Evolutionary conservation across 2,797 vertebrate genomes (phyloP).

Genomic region (Calcarius lapponicus): DNA sequence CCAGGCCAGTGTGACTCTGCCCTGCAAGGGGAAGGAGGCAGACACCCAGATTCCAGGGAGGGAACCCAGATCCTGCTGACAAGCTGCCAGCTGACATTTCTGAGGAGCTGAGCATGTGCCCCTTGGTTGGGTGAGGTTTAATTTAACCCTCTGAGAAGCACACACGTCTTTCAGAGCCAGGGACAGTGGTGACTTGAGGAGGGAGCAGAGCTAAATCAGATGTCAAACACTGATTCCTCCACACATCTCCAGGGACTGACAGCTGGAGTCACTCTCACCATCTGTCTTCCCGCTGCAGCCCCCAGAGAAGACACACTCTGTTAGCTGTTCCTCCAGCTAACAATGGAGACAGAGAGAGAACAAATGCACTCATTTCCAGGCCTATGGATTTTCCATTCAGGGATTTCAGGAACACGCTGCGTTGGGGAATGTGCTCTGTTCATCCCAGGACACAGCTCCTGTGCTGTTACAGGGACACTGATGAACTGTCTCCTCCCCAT

Average conservation of each 20-base stretch:
- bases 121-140: neutral
- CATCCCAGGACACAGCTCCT: neutral
- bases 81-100: neutral
- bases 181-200: neutral
- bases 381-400: slow-evolving; percentile 22
- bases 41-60: neutral
- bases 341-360: neutral
- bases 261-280: slow-evolving; percentile 15
- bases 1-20: neutral
- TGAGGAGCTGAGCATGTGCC: neutral
- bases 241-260: slow-evolving; percentile 9
- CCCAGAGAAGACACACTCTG: neutral
- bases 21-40: neutral
- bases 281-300: neutral
- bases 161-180: neutral
- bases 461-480: neutral
- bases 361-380: slow-evolving; percentile 15
- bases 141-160: neutral
- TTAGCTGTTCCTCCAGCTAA: neutral
- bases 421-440: neutral
- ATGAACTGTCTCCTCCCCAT: accelerated
- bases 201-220: slow-evolving; percentile 21
- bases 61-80: neutral
- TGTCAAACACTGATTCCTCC: slow-evolving; percentile 26
- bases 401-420: neutral